Evolutionary conservation across 2,888 invertebrate genomes (phyloP).

Genomic region (Pollenia labialis): DNA sequence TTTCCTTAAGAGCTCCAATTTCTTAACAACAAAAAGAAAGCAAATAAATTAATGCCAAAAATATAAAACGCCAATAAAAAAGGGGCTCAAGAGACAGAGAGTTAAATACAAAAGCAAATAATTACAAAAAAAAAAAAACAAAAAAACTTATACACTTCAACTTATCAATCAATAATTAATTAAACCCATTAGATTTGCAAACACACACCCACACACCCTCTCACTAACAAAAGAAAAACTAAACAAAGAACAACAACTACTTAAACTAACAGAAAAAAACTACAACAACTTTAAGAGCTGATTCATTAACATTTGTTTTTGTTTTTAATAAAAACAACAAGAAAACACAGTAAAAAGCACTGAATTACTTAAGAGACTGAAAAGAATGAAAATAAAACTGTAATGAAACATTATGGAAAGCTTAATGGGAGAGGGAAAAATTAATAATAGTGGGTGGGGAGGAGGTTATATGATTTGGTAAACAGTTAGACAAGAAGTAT

Average conservation of each 20-base stretch:
- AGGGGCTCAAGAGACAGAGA: neutral
- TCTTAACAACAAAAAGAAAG: neutral
- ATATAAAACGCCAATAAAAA: neutral
- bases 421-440: neutral
- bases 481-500: conserved; percentile 24
- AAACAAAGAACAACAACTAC: conserved; percentile 22
- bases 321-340: conserved; percentile 21
- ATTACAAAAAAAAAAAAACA: neutral
- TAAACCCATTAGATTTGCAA: conserved; percentile 59
- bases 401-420: neutral
- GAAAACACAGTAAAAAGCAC: neutral
- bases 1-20: neutral
- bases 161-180: conserved; percentile 68
- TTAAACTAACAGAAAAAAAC: conserved; percentile 31
- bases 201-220: neutral
- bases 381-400: conserved; percentile 2
- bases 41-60: neutral
- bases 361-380: conserved; percentile 7
- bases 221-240: neutral
- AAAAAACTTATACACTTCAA: conserved; percentile 36
- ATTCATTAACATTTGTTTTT: conserved; percentile 5
- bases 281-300: conserved; percentile 1
- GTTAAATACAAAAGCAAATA: conserved; percentile 9
- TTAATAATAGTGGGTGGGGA: neutral
- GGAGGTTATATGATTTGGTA: conserved; percentile 3